Evolutionary conservation across 2,797 vertebrate genomes (phyloP).

Genomic region (Decapterus maruadsi): DNA sequence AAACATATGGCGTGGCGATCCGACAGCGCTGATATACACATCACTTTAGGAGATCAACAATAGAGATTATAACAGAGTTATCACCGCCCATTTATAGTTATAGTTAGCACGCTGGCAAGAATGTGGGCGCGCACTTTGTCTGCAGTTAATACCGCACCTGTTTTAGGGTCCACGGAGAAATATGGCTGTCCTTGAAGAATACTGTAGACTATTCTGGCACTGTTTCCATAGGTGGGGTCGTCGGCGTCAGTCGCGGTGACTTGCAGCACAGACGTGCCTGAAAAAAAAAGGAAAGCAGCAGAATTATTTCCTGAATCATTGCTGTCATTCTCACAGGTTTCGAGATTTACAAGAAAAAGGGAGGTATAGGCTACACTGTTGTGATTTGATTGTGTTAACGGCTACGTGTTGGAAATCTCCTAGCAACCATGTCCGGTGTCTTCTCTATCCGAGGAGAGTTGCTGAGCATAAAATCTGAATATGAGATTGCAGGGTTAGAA

Average conservation of each 20-base stretch:
- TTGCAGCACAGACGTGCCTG: conserved; percentile 97
- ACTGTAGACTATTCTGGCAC: conserved; percentile 97
- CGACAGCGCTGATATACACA: conserved; percentile 32
- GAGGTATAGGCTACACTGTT: too few species aligned
- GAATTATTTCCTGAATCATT: conserved; percentile 1
- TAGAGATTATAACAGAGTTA: conserved; percentile 21
- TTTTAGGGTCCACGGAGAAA: conserved; percentile 99
- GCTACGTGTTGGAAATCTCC: conserved; percentile 4
- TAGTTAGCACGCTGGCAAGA: conserved; percentile 12
- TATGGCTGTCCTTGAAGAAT: conserved; percentile 99
- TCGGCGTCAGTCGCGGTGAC: conserved; percentile 97
- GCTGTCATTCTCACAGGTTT: background rate
- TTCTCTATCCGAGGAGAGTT: background rate
- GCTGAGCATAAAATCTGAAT: conserved; percentile 16
- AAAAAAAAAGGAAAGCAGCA: conserved; percentile 36
- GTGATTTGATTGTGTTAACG: background rate
- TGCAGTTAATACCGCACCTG: conserved; percentile 83
- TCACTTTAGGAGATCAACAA: conserved; percentile 43
- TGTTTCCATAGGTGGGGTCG: conserved; percentile 98
- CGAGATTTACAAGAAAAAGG: background rate
- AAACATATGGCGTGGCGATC: background rate
- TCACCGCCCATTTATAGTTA: conserved; percentile 24
- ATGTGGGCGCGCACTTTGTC: background rate
- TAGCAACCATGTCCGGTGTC: conserved; percentile 7
- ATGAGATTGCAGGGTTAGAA: background rate